Evolutionary conservation across 2,113 vertebrate species (phyloP), one percentile per base, ranked within the genome.

Genomic region (Megaleporinus macrocephalus): DNA sequence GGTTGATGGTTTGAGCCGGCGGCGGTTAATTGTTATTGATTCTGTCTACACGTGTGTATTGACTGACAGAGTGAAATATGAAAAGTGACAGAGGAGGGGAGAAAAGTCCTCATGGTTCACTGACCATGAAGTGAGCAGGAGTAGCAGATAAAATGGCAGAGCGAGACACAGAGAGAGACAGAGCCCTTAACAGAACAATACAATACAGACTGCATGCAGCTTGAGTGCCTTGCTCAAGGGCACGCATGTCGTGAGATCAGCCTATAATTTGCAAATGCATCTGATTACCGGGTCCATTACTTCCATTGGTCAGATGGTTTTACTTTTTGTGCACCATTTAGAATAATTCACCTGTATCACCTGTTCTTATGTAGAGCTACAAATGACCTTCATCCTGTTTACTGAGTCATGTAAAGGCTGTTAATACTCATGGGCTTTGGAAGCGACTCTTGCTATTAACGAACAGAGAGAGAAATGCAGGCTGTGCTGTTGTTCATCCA

Each of bases 351-450:
- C 30, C n/a, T 80, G 78, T 41, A 61, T 59, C 55, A 51, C 59
- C 16, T 80, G 30, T 79, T 78, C 13, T 78, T 70, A 57, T 44
- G 51, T 70, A 24, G 29, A 69, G 49, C 41, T 41, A 62, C 78
- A 72, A 59, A 79, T 59, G 51, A 71, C 66, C 69, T 63, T 73
- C 69, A 51, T 72, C 27, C 69, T 79, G 77, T 78, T 78, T 79
- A 71, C 36, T 49, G 5, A 62, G 36, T 30, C 11, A 41, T 15
- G 15, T 18, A 36, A 53, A 79, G 29, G 9, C 55, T 20, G 6
- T 15, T 79, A 27, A 33, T 71, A 44, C 18, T 15, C 53, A 68
- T 1, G 9, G 22, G 29, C 22, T 26, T 26, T 24, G 57, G n/a
- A n/a, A 33, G 22, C 69, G 13, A 53, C 10, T 36, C 11, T 33